A percentile compares a stretch with the other conserved stretches of the same genome.
Evolutionary conservation across 2,113 vertebrate species (phyloP).

Genomic region (Neopipo cinnamomea): DNA sequence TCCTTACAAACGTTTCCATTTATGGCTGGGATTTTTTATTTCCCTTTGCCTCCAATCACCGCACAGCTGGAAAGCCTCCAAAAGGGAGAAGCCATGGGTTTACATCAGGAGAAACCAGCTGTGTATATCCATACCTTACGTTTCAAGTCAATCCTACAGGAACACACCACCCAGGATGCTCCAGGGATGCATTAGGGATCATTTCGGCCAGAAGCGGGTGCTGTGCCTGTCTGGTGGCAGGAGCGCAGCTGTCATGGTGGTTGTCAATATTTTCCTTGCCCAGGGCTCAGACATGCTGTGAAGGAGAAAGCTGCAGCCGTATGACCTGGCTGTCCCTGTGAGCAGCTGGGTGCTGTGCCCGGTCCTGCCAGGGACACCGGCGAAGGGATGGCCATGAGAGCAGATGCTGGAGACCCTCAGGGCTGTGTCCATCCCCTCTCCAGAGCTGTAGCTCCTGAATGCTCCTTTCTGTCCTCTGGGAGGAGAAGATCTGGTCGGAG

Average conservation of each 20-base stretch:
- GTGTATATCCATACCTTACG: not conserved
- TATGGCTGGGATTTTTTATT: slow-evolving; percentile 60
- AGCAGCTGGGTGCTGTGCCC: not conserved
- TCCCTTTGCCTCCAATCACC: not conserved
- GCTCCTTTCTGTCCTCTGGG: not conserved
- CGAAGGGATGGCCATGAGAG: not conserved
- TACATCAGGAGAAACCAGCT: not conserved
- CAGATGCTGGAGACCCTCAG: rapidly evolving
- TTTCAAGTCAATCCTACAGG: not conserved
- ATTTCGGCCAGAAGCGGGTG: not conserved
- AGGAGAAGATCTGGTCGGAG: not conserved
- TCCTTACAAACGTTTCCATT: slow-evolving; percentile 60
- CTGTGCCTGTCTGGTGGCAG: not conserved
- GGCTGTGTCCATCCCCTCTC: not conserved
- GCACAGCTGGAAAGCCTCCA: slow-evolving; percentile 29
- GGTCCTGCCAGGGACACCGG: not conserved
- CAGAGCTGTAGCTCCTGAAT: not conserved
- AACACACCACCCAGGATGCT: not conserved
- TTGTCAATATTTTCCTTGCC: not conserved
- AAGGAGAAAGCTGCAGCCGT: not conserved
- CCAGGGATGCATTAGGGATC: not conserved
- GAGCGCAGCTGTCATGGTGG: not conserved
- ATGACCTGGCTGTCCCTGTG: not conserved
- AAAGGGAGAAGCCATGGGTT: not conserved
- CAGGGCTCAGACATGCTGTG: not conserved